Percentiles rank a stretch among this genome's conserved stretches.
phyloP scores from a whole-genome alignment of 2,113 vertebrate genomes.

The Dinomys branickii region DNA sequence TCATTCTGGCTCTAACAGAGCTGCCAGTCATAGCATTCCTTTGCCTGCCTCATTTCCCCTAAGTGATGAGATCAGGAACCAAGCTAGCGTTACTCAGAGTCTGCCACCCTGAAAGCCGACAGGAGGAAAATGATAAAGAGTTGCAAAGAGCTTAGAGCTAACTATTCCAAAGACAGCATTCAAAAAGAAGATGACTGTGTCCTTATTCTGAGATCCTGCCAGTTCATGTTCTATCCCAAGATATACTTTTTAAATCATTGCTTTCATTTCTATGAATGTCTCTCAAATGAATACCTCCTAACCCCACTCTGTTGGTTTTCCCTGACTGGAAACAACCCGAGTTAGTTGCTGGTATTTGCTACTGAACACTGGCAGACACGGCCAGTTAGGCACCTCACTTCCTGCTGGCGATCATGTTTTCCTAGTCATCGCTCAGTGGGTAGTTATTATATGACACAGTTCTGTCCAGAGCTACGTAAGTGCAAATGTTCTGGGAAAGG shows the following conservation, averaged over 20 bases:
- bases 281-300: not conserved
- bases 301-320: not conserved
- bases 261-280: slow-evolving; percentile 21
- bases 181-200: not conserved
- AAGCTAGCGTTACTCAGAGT: not conserved
- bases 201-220: not conserved
- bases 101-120: not conserved
- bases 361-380: not conserved
- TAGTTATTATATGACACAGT: not conserved
- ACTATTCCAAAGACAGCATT: not conserved
- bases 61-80: not conserved
- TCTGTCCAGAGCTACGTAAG: not conserved
- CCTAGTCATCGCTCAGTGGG: not conserved
- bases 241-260: not conserved
- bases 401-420: not conserved
- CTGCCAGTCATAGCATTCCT: not conserved
- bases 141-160: not conserved
- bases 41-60: not conserved
- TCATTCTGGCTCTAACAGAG: not conserved
- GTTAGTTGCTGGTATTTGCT: not conserved
- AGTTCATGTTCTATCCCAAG: not conserved
- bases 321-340: not conserved
- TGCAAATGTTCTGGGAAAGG: not conserved
- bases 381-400: not conserved
- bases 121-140: not conserved